phyloP scores from a whole-genome alignment of 2,797 vertebrate genomes.

The Periparus ater region DNA sequence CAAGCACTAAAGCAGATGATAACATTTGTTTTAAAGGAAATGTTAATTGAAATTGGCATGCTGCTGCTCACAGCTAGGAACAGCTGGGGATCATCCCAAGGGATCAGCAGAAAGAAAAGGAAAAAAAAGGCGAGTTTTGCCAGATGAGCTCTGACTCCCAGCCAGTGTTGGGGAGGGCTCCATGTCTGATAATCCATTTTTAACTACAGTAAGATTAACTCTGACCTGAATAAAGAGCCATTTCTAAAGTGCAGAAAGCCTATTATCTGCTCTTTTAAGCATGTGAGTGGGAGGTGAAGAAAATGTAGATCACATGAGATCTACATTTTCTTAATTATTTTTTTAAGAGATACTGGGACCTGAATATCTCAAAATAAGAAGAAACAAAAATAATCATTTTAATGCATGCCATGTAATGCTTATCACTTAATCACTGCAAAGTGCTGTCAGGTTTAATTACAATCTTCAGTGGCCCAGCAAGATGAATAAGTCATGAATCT shows the following conservation, averaged over 20 bases:
- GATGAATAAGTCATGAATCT: background rate
- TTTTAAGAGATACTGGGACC: background rate
- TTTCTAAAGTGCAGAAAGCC: conserved; percentile 6
- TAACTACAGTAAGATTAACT: conserved; percentile 3
- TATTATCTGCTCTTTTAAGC: conserved; percentile 1
- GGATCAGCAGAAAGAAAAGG: background rate
- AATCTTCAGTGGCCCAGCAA: background rate
- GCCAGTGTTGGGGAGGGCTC: background rate
- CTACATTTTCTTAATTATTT: background rate
- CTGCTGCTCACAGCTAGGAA: conserved; percentile 6
- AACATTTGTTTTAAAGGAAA: conserved; percentile 50
- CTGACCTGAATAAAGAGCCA: background rate
- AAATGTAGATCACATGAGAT: background rate
- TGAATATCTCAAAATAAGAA: background rate
- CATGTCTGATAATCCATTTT: conserved; percentile 6
- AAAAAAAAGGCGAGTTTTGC: background rate
- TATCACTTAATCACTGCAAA: conserved; percentile 11
- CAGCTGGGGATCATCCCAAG: background rate
- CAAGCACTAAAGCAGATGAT: conserved; percentile 1
- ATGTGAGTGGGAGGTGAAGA: background rate
- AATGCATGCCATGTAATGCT: background rate
- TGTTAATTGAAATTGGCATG: conserved; percentile 54
- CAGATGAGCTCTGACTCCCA: background rate
- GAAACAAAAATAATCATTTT: background rate
- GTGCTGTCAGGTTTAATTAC: background rate